Evolutionary conservation across 2,113 vertebrate genomes (phyloP).

Genomic region (Hassar affinis): DNA sequence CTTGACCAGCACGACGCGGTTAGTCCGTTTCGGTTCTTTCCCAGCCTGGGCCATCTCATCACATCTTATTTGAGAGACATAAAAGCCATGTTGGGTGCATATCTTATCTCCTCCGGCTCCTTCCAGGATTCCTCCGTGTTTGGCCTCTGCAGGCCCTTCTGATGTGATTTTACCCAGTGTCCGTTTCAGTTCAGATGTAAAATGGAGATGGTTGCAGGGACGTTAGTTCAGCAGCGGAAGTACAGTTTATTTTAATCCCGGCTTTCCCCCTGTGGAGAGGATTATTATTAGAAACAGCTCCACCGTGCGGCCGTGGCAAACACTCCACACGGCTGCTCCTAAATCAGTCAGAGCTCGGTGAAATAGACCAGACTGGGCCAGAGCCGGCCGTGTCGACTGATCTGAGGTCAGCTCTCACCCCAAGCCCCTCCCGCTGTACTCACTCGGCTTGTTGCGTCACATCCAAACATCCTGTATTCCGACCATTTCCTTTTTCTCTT

Average conservation of each 20-base stretch:
- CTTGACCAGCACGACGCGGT: constrained; percentile 75
- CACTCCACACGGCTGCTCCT: constrained; percentile 31
- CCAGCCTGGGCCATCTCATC: constrained; percentile 65
- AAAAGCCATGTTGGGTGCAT: constrained; percentile 72
- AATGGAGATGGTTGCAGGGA: constrained; percentile 2
- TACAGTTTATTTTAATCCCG: constrained; percentile 27
- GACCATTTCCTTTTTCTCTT: background rate
- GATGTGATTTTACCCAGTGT: background rate
- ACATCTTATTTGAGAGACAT: constrained; percentile 66
- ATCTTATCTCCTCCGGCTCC: constrained; percentile 67
- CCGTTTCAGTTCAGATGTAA: constrained; percentile 17
- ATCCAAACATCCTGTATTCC: background rate
- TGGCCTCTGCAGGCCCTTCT: constrained; percentile 50
- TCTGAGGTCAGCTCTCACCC: constrained; percentile 30
- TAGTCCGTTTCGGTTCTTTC: constrained; percentile 57
- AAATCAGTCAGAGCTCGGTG: background rate
- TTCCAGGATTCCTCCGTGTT: constrained; percentile 67
- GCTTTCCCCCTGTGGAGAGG: background rate
- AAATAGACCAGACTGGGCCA: too few species aligned
- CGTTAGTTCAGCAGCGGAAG: constrained; percentile 17
- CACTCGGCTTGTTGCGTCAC: background rate
- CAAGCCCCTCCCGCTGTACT: background rate
- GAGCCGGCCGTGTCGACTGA: constrained; percentile 7
- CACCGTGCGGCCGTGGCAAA: background rate
- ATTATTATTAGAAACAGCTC: constrained; percentile 24